Percentiles rank a stretch among this genome's conserved stretches.
phyloP scores from a whole-genome alignment of 2,113 vertebrate species.

The Hippocampus abdominalis region DNA sequence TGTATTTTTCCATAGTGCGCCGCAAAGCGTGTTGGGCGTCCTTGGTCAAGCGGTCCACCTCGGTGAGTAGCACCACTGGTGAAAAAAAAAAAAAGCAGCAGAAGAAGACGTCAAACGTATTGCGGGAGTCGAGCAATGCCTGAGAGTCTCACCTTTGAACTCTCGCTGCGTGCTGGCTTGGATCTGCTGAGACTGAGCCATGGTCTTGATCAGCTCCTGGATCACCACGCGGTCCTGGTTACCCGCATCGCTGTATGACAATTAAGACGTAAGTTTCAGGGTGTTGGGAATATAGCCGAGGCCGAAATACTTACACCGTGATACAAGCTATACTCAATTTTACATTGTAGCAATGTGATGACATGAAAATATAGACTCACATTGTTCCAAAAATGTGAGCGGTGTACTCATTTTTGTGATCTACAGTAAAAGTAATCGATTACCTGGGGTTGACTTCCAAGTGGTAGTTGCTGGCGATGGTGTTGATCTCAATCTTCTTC shows the following conservation, averaged over 20 bases:
- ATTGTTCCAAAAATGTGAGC: neutral
- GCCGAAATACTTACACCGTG: no score
- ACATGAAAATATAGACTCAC: no score
- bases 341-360: no score
- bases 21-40: constrained; percentile 95
- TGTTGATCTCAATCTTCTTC: constrained; percentile 98
- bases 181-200: constrained; percentile 96
- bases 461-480: constrained; percentile 98
- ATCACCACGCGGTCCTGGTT: constrained; percentile 94
- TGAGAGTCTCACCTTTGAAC: constrained; percentile 83
- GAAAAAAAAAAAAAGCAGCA: neutral
- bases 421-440: neutral
- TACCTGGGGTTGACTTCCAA: constrained; percentile 96
- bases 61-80: constrained; percentile 90
- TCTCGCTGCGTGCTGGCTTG: constrained; percentile 92
- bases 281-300: neutral
- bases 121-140: neutral
- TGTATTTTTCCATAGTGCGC: constrained; percentile 98
- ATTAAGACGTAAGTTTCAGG: neutral
- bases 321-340: no score
- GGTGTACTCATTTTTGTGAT: neutral
- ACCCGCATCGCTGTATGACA: constrained; percentile 82
- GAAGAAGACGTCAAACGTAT: neutral
- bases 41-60: constrained; percentile 94
- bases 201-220: constrained; percentile 94